Conservation (phyloP, 92 coral and sea anemone species). For the Porites rus region DNA sequence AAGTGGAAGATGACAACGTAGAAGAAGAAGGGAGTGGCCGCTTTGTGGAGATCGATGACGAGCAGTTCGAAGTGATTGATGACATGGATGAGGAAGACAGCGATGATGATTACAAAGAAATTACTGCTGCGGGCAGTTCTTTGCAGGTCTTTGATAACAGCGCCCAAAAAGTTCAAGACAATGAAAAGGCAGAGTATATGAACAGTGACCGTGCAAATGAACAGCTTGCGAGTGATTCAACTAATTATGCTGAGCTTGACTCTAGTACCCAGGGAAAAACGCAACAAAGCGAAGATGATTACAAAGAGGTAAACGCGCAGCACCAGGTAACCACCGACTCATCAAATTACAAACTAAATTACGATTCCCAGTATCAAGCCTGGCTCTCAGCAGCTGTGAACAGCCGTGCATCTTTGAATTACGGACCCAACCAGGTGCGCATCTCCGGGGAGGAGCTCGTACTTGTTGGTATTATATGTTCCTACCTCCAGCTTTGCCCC, state of each 20-base stretch:
- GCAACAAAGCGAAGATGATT: neutral
- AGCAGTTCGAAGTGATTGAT: slow-evolving; percentile 50
- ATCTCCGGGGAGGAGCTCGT: slow-evolving; percentile 79
- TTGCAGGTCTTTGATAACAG: neutral
- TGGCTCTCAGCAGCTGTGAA: neutral
- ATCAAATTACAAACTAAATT: slow-evolving; percentile 1
- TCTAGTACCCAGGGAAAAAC: neutral
- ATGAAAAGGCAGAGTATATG: neutral
- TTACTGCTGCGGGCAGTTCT: neutral
- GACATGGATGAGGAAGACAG: slow-evolving; percentile 47
- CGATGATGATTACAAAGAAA: slow-evolving; percentile 28
- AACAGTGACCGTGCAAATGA: neutral
- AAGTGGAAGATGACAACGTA: neutral
- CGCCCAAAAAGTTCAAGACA: neutral
- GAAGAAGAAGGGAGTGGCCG: slow-evolving; percentile 38
- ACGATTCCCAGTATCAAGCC: slow-evolving; percentile 16
- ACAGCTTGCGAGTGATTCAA: neutral
- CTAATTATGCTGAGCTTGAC: neutral
- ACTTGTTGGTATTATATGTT: slow-evolving; percentile 81
- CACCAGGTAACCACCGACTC: neutral
- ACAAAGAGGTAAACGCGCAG: neutral
- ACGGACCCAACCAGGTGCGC: slow-evolving; percentile 52
- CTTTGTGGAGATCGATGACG: slow-evolving; percentile 50
- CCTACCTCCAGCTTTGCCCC: slow-evolving; percentile 83
- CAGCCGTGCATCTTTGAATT: slow-evolving; percentile 2